Evolutionary conservation across 2,113 vertebrate species (phyloP).

Genomic region (Pachyramphus minor): DNA sequence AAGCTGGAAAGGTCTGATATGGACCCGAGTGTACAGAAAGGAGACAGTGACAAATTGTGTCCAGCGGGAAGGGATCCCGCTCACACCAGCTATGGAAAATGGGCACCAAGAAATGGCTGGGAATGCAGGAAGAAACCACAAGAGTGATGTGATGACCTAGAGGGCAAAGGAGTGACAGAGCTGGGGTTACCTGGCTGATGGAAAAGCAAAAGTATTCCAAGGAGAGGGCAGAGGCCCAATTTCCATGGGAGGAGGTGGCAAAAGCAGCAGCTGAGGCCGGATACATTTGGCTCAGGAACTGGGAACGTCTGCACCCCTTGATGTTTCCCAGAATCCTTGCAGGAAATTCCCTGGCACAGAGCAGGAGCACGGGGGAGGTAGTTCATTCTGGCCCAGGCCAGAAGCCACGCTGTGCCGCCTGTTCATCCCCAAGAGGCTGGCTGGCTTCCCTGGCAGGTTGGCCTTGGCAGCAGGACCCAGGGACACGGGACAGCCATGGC

Average conservation of each 20-base stretch:
- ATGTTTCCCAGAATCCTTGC: not conserved
- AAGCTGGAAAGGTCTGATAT: not conserved
- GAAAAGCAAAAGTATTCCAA: not conserved
- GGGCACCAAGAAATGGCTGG: not conserved
- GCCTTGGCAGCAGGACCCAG: not conserved
- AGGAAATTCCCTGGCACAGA: not conserved
- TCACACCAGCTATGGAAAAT: not conserved
- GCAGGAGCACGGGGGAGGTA: not conserved
- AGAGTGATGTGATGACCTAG: not conserved
- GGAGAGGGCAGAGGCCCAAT: not conserved
- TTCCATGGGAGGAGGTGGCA: not conserved
- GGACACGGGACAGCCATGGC: rapidly evolving
- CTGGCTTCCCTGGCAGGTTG: not conserved
- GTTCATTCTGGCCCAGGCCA: not conserved
- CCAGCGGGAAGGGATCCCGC: rapidly evolving
- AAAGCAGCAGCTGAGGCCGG: not conserved
- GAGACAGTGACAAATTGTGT: not conserved
- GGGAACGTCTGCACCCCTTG: not conserved
- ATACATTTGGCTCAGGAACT: not conserved
- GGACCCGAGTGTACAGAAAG: not conserved
- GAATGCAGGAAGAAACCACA: not conserved
- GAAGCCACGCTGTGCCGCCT: not conserved
- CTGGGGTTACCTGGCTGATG: not conserved
- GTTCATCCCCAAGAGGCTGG: not conserved
- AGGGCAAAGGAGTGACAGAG: not conserved